Conservation (phyloP, 2,888 invertebrate genomes). For the Drosophila atroscutellata region DNA sequence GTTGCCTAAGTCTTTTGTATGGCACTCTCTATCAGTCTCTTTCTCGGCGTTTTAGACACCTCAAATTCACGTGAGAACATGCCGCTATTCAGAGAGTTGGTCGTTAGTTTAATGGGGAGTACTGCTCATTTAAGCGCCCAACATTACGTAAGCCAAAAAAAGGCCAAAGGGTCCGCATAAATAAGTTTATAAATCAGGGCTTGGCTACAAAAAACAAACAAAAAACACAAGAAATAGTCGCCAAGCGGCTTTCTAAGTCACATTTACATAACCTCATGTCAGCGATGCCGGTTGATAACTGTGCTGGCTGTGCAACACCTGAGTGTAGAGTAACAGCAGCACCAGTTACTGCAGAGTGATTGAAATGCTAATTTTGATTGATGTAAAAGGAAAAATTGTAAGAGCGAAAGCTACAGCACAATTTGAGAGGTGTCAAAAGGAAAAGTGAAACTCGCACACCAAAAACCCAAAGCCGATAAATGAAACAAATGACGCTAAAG, state of each 20-base stretch:
- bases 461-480: constrained; percentile 35
- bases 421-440: constrained; percentile 65
- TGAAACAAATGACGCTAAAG: constrained; percentile 27
- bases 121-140: constrained; percentile 52
- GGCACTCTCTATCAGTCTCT: constrained; percentile 45
- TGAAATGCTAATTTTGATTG: constrained; percentile 78
- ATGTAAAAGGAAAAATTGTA: constrained; percentile 49
- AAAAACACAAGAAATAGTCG: constrained; percentile 5
- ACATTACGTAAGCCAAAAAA: constrained; percentile 49
- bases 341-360: constrained; percentile 46
- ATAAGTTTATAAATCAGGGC: constrained; percentile 27
- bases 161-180: constrained; percentile 28
- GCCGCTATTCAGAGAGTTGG: constrained; percentile 11
- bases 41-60: neutral
- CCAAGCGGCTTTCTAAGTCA: constrained; percentile 47
- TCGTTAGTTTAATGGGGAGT: constrained; percentile 39
- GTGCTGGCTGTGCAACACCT: constrained; percentile 1
- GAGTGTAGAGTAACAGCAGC: constrained; percentile 1
- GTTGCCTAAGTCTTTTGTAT: constrained; percentile 75
- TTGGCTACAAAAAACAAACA: constrained; percentile 10
- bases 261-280: constrained; percentile 41
- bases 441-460: constrained; percentile 66
- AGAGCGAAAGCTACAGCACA: constrained; percentile 64
- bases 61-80: constrained; percentile 36
- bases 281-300: constrained; percentile 30